Conservation (phyloP, 2,113 vertebrate genomes). For the Nycticryphes semicollaris region DNA sequence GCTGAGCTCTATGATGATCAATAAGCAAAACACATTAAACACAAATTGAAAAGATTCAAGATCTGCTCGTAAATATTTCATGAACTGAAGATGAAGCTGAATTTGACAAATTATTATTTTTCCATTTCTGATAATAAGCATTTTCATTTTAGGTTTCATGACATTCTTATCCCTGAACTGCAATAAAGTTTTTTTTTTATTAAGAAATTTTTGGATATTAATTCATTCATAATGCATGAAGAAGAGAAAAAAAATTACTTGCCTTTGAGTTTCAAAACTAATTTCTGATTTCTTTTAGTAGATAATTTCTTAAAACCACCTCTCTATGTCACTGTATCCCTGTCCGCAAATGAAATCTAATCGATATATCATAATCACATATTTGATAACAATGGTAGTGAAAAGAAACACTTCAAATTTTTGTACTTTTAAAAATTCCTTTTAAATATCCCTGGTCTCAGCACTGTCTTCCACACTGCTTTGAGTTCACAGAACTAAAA, state of each 20-base stretch:
- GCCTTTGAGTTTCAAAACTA: not conserved
- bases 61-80: not conserved
- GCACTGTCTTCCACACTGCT: not conserved
- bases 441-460: not conserved
- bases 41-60: not conserved
- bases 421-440: not conserved
- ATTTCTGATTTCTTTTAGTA: not conserved
- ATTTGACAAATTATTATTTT: constrained; percentile 4
- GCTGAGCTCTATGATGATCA: not conserved
- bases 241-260: not conserved
- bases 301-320: not conserved
- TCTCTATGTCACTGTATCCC: not conserved
- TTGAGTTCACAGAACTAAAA: not conserved
- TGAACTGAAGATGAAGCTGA: not conserved
- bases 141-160: not conserved
- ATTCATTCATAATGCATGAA: not conserved
- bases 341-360: not conserved
- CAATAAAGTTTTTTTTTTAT: not conserved
- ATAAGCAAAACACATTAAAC: not conserved
- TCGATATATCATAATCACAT: not conserved
- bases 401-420: not conserved
- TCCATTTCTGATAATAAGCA: not conserved
- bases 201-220: not conserved
- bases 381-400: not conserved
- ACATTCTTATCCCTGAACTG: not conserved